Percentiles rank a stretch among this genome's conserved stretches.
Evolutionary conservation across 2,888 invertebrate genomes (phyloP).

Genomic region (Ctena decussata): DNA sequence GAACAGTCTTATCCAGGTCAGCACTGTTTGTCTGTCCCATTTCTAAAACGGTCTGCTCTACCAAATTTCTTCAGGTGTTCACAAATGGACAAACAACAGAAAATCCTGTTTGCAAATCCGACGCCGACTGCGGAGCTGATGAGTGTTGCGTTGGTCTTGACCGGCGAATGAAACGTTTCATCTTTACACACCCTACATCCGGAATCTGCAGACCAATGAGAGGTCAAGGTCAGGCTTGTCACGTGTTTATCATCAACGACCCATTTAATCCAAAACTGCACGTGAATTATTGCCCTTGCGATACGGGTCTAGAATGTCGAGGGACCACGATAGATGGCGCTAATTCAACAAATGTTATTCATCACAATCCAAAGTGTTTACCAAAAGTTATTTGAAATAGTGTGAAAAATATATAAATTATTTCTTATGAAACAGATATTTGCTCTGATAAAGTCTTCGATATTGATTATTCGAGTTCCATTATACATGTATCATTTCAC

Average conservation of each 20-base stretch:
- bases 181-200: constrained; percentile 52
- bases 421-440: too few species aligned
- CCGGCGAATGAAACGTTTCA: constrained; percentile 43
- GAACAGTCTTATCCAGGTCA: too few species aligned
- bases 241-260: constrained; percentile 52
- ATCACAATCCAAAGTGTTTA: constrained; percentile 64
- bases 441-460: too few species aligned
- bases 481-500: too few species aligned
- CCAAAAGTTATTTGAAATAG: constrained; percentile 30
- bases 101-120: constrained; percentile 37
- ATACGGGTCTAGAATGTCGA: constrained; percentile 49
- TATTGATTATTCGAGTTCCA: too few species aligned
- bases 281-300: constrained; percentile 63
- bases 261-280: constrained; percentile 54
- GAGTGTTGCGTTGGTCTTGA: constrained; percentile 67
- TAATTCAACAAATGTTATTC: constrained; percentile 44
- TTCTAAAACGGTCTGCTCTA: not conserved
- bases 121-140: constrained; percentile 57
- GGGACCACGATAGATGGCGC: constrained; percentile 54
- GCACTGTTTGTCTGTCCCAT: too few species aligned
- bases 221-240: constrained; percentile 63
- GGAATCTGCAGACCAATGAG: constrained; percentile 62
- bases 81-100: not conserved
- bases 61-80: not conserved
- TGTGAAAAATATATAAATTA: too few species aligned